Evolutionary conservation across 2,888 invertebrate genomes (phyloP).

Genomic region (Heteromyza rotundicornis): DNA sequence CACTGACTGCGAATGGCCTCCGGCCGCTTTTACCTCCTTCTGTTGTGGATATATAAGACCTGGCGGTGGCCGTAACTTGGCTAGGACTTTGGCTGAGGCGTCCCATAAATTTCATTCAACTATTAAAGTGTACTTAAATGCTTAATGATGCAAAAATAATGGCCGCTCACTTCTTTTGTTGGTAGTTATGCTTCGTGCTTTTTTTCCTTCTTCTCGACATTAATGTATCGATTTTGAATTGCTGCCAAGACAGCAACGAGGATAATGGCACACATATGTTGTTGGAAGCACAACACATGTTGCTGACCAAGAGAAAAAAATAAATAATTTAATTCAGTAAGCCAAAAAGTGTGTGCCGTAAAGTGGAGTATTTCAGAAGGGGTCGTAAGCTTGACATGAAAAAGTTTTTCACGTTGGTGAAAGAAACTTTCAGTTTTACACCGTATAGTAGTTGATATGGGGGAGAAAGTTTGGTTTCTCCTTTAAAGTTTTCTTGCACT

Average conservation of each 20-base stretch:
- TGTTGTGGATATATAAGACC: no score
- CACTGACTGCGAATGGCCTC: no score
- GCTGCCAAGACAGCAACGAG: neutral
- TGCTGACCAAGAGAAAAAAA: slow-evolving; percentile 3
- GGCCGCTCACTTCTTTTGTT: no score
- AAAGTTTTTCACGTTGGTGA: no score
- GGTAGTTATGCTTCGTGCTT: neutral
- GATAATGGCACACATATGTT: neutral
- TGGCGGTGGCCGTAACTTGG: no score
- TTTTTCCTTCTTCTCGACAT: neutral
- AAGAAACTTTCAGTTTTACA: no score
- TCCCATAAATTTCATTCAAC: neutral
- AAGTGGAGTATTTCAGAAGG: neutral
- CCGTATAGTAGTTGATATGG: no score
- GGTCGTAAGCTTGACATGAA: no score
- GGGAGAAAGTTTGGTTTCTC: no score
- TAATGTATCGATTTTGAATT: slow-evolving; percentile 1
- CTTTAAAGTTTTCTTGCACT: no score
- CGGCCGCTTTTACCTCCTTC: no score
- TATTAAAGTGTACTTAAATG: neutral
- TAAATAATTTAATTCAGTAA: neutral
- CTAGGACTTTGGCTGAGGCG: no score
- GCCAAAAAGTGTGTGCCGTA: neutral
- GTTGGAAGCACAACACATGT: neutral
- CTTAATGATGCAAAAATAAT: neutral